These are phyloP conservation scores for Porites cylindrica DNA, from an alignment of 92 coral and sea anemone genomes.

Conservation along the genomic window DNA sequence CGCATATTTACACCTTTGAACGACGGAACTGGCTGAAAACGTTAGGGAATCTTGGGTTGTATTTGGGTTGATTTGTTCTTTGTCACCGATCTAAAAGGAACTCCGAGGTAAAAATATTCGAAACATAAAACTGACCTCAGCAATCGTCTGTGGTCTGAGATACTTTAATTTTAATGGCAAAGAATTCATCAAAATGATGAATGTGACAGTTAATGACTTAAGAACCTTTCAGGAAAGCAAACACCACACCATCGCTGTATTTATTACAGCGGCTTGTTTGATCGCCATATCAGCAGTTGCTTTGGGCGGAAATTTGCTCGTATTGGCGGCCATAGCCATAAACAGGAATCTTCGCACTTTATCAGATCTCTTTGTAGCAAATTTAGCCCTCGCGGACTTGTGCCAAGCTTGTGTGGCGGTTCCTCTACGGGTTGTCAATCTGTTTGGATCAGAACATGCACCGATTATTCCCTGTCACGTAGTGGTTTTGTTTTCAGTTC, in stretches of 20 bases:
- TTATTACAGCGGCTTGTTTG: constrained; percentile 18
- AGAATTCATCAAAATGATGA: background rate
- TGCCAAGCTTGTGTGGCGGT: constrained; percentile 47
- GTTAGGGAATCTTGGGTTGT: too few species aligned
- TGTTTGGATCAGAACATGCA: background rate
- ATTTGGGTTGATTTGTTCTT: too few species aligned
- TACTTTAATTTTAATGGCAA: background rate
- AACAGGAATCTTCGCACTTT: constrained; percentile 37
- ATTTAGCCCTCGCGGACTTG: constrained; percentile 63
- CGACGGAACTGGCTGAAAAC: too few species aligned
- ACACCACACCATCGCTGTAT: background rate
- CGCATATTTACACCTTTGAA: too few species aligned
- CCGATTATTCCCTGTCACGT: constrained; percentile 11
- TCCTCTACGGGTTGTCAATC: constrained; percentile 49
- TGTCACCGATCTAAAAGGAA: too few species aligned
- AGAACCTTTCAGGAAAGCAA: background rate
- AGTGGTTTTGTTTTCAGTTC: constrained; percentile 33
- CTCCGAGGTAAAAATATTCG: too few species aligned
- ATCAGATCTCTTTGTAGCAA: constrained; percentile 41
- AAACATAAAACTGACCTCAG: too few species aligned
- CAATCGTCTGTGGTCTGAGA: too few species aligned
- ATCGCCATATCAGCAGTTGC: constrained; percentile 14
- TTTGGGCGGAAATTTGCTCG: constrained; percentile 37
- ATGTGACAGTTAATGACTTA: constrained; percentile 7
- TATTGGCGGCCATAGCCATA: constrained; percentile 12